Evolutionary conservation across 2,888 invertebrate genomes (phyloP).

Genomic region (Catocala fraxini): DNA sequence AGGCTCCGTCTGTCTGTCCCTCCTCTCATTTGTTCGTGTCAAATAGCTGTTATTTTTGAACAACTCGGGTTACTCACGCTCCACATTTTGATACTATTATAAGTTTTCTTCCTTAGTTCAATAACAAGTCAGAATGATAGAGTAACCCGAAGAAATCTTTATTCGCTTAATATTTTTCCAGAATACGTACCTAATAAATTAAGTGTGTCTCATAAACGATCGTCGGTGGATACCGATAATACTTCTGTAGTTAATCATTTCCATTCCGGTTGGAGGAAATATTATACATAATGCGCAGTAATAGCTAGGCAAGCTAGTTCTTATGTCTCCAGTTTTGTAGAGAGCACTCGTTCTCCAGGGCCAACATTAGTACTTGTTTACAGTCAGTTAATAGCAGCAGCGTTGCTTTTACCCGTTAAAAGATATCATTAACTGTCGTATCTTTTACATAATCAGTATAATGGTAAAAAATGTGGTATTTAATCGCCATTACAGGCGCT

Average conservation of each 20-base stretch:
- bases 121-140: slow-evolving; percentile 28
- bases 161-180: slow-evolving; percentile 3
- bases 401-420: too few species aligned
- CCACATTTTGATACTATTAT: slow-evolving; percentile 44
- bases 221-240: neutral
- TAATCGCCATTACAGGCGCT: too few species aligned
- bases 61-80: slow-evolving; percentile 42
- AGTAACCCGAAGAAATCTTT: slow-evolving; percentile 19
- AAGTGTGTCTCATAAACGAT: slow-evolving; percentile 3
- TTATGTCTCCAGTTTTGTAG: neutral
- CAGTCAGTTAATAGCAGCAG: too few species aligned
- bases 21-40: slow-evolving; percentile 64
- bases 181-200: slow-evolving; percentile 21
- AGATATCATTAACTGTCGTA: too few species aligned
- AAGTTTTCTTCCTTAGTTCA: slow-evolving; percentile 37
- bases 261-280: neutral
- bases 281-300: neutral
- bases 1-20: slow-evolving; percentile 53
- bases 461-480: too few species aligned
- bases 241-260: slow-evolving; percentile 5
- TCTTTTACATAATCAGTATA: too few species aligned
- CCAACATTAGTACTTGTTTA: neutral
- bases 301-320: neutral
- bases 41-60: slow-evolving; percentile 62
- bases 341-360: neutral